Evolutionary conservation across 2,113 vertebrate species (phyloP).

Genomic region (Labeo catla): DNA sequence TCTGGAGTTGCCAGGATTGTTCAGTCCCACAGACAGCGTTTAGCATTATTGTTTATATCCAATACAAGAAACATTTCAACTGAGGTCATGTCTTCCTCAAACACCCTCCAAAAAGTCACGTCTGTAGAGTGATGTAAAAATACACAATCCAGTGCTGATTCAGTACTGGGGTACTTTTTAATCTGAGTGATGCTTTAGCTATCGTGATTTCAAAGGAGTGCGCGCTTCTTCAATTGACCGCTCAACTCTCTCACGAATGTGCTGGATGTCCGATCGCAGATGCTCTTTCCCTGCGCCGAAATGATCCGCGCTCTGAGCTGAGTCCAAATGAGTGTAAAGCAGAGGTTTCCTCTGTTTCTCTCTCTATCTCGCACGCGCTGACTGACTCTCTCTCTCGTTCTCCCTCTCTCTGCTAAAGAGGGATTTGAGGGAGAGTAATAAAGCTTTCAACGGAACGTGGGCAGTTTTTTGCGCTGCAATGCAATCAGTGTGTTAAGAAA

Average conservation of each 20-base stretch:
- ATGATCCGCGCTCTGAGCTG: slow-evolving; percentile 37
- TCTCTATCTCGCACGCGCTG: not conserved
- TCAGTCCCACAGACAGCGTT: not conserved
- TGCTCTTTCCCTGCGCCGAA: not conserved
- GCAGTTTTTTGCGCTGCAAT: slow-evolving; percentile 3
- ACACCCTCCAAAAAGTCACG: not conserved
- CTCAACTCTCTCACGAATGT: not conserved
- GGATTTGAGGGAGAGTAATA: slow-evolving; percentile 33
- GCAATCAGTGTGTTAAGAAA: not conserved
- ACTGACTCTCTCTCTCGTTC: slow-evolving; percentile 6
- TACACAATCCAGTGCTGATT: not conserved
- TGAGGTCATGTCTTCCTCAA: slow-evolving; percentile 2
- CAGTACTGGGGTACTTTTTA: not conserved
- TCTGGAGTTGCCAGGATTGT: not conserved
- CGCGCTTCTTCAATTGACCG: not conserved
- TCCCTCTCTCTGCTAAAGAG: slow-evolving; percentile 14
- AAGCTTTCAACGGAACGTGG: slow-evolving; percentile 27
- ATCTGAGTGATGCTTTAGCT: not conserved
- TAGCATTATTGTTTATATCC: not conserved
- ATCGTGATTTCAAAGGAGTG: not conserved
- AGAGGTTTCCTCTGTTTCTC: slow-evolving; percentile 6
- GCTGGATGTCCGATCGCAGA: slow-evolving; percentile 26
- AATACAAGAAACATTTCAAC: not conserved
- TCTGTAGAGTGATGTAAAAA: not conserved
- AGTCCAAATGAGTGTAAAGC: slow-evolving; percentile 37